Evolutionary conservation across 2,797 vertebrate species (phyloP).

Genomic region (Aldrovandia affinis): DNA sequence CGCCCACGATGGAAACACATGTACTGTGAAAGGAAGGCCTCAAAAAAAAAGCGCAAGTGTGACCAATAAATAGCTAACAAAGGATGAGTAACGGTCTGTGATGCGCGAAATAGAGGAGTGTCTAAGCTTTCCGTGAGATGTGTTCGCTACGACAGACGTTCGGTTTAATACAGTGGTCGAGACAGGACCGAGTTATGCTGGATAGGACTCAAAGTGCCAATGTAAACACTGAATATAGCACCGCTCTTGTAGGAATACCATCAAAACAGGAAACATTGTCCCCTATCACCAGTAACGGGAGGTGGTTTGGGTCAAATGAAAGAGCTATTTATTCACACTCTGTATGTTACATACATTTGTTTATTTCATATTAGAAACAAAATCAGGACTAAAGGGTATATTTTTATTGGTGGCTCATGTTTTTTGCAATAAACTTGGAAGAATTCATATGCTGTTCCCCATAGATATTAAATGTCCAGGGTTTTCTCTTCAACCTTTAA

Average conservation of each 20-base stretch:
- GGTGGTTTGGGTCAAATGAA: neutral
- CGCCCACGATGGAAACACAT: conserved; percentile 70
- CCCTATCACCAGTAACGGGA: neutral
- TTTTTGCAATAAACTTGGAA: neutral
- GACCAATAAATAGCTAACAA: conserved; percentile 78
- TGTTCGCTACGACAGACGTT: neutral
- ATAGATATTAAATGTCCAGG: neutral
- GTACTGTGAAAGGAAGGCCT: conserved; percentile 59
- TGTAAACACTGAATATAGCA: neutral
- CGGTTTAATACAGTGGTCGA: neutral
- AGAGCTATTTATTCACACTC: neutral
- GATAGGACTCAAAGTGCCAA: neutral
- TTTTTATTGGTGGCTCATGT: neutral
- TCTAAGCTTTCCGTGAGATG: neutral
- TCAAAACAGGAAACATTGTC: neutral
- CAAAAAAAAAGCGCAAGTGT: conserved; percentile 78
- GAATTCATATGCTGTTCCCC: neutral
- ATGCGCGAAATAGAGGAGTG: neutral
- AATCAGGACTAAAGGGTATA: neutral
- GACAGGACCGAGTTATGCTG: neutral
- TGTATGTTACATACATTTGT: neutral
- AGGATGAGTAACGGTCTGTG: conserved; percentile 69
- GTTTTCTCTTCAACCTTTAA: too few relatives aligned
- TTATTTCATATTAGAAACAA: neutral
- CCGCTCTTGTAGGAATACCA: neutral